Base-by-base conservation (phyloP, 2,888 invertebrate species). In the Dasysyrphus albostriatus region DNA sequence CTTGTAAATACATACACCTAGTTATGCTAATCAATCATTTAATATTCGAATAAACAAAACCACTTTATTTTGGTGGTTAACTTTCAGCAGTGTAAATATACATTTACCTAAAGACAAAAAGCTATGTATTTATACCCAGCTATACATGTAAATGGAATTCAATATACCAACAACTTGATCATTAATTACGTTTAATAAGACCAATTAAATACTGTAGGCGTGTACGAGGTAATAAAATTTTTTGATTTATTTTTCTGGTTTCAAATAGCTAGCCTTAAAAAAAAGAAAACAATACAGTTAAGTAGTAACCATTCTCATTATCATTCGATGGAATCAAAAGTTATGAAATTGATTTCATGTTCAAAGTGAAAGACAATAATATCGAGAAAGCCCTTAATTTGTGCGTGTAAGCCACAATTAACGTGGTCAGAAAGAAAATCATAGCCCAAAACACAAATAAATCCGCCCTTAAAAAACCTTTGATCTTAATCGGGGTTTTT, bases 181-280 rank as follows among this genome's bases (percentile, higher is more conserved):
- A 79, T 79, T 87, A 79, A 87, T 87, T 87, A 83, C 61, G 14
- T 10, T 61, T 79, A 87, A 87, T 87, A 83, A 87, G 67, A 65
- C 51, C 75, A 87, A 87, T 87, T 87, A 87, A 83, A 39, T 59
- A 39, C 37, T 65, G 73, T 73, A 70, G 72, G 59, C 74, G 61
- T 69, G 44, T 69, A 51, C 58, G 63, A 49, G 49, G 58, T 78
- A 67, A n/a, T n/a, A 42, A n/a, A 39, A 14, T 56, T 69, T 59
- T 69, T 65, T 74, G 78, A 61, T 83, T 79, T 80, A 16, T 75
- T 72, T 72, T 70, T 49, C 29, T 58, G 10, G 14, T 14, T 47
- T n/a, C 61, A 32, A 51, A 39, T 14, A 49, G 70, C 12, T 3
- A n/a, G n/a, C 12, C 3, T n/a, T n/a, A n/a, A n/a, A n/a, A 8